A percentile compares a stretch with the other conserved stretches of the same genome.
Evolutionary conservation across 2,797 vertebrate species (phyloP).

Genomic region (Anguilla megastoma): DNA sequence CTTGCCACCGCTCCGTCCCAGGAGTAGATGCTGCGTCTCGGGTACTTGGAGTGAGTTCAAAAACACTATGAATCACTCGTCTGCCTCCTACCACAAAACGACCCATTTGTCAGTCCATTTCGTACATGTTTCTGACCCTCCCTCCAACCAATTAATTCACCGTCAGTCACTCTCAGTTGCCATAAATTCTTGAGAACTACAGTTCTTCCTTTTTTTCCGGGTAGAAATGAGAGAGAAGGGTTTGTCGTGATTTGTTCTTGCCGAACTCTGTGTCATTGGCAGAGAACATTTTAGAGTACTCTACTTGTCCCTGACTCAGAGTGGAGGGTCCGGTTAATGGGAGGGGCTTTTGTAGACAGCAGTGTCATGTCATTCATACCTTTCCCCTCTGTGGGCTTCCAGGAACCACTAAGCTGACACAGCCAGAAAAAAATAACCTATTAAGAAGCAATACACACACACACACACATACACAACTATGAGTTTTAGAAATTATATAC

Average conservation of each 20-base stretch:
- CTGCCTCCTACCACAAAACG: not conserved
- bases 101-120: not conserved
- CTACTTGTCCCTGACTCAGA: not conserved
- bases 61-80: not conserved
- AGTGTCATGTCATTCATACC: not conserved
- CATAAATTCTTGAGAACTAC: not conserved
- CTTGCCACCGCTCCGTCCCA: not conserved
- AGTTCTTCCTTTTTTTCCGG: not conserved
- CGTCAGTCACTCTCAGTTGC: not conserved
- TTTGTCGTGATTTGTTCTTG: not conserved
- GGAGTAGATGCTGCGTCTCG: not conserved
- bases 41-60: not conserved
- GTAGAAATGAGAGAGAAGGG: not conserved
- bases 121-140: not conserved
- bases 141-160: not conserved
- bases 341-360: not conserved
- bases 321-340: too few relatives aligned
- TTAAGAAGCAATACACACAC: not conserved
- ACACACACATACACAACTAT: not conserved
- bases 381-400: not conserved
- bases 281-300: constrained; percentile 4
- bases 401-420: not conserved
- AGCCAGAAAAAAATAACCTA: not conserved
- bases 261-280: not conserved
- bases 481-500: too few relatives aligned